Evolutionary conservation across 1,140 invertebrate species (phyloP).

Genomic region (Nylanderia fulva): DNA sequence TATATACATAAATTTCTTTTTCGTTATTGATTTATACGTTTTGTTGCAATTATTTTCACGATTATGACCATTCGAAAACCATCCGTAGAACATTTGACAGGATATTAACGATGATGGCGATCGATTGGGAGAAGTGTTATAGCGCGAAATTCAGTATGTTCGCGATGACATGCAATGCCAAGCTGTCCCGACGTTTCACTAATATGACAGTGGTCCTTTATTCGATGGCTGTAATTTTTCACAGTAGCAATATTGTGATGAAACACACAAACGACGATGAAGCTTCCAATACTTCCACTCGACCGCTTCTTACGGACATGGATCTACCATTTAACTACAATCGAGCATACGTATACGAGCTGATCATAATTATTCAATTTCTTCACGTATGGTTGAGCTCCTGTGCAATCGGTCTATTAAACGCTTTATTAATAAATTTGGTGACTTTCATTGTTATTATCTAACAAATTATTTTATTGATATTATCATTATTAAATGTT

Average conservation of each 20-base stretch:
- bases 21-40: background rate
- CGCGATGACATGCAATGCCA: background rate
- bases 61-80: background rate
- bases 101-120: slow-evolving; percentile 28
- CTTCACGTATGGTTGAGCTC: background rate
- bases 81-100: slow-evolving; percentile 25
- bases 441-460: background rate
- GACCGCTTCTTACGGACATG: slow-evolving; percentile 1
- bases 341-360: slow-evolving; percentile 18
- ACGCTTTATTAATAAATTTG: slow-evolving; percentile 15
- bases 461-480: background rate
- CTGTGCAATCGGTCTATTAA: background rate
- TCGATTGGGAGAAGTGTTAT: slow-evolving; percentile 6
- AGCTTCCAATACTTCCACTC: slow-evolving; percentile 8
- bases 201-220: slow-evolving; percentile 8
- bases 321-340: slow-evolving; percentile 5
- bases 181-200: background rate
- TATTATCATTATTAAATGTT: slow-evolving; percentile 9
- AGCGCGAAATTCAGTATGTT: slow-evolving; percentile 11
- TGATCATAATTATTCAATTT: slow-evolving; percentile 22
- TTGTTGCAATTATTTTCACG: background rate
- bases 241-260: background rate
- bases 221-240: background rate
- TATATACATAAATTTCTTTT: slow-evolving; percentile 26
- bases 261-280: background rate